These are phyloP conservation scores for Apis florea DNA, from an alignment of 1,140 invertebrate genomes.

Conservation along the genomic window DNA sequence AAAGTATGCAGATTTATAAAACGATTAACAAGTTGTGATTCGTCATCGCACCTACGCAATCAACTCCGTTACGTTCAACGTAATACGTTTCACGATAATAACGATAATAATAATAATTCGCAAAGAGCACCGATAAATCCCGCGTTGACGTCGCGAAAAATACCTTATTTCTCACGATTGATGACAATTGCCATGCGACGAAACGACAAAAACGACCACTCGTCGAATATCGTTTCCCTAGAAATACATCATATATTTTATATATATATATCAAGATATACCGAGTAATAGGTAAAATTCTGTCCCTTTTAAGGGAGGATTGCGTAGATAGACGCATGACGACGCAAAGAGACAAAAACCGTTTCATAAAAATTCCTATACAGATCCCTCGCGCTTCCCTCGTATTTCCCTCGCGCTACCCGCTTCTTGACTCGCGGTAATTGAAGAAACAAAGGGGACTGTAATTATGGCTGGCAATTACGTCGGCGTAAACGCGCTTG, in stretches of 20 bases:
- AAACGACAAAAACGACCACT: background rate
- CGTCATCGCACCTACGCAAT: slow-evolving; percentile 52
- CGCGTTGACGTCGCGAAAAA: slow-evolving; percentile 26
- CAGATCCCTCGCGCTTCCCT: slow-evolving; percentile 21
- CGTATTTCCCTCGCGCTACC: slow-evolving; percentile 8
- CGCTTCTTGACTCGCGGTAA: slow-evolving; percentile 70
- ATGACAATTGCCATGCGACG: background rate
- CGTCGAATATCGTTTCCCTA: no score
- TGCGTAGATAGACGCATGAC: background rate
- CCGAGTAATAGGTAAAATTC: no score
- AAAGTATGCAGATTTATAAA: slow-evolving; percentile 32
- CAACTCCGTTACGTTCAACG: slow-evolving; percentile 26
- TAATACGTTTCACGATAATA: slow-evolving; percentile 32
- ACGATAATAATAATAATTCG: slow-evolving; percentile 49
- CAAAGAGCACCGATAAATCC: slow-evolving; percentile 40
- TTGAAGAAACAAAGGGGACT: slow-evolving; percentile 77
- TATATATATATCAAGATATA: background rate
- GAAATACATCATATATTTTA: no score
- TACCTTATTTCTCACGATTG: slow-evolving; percentile 2
- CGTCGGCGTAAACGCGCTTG: slow-evolving; percentile 36
- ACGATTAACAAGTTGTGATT: slow-evolving; percentile 49
- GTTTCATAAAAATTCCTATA: slow-evolving; percentile 71
- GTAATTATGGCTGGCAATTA: slow-evolving; percentile 73
- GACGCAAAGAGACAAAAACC: slow-evolving; percentile 40
- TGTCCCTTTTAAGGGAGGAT: background rate